A percentile compares a stretch with the other conserved stretches of the same genome.
Conservation (phyloP, 1,140 invertebrate genomes). For the Antheraea pernyi region DNA sequence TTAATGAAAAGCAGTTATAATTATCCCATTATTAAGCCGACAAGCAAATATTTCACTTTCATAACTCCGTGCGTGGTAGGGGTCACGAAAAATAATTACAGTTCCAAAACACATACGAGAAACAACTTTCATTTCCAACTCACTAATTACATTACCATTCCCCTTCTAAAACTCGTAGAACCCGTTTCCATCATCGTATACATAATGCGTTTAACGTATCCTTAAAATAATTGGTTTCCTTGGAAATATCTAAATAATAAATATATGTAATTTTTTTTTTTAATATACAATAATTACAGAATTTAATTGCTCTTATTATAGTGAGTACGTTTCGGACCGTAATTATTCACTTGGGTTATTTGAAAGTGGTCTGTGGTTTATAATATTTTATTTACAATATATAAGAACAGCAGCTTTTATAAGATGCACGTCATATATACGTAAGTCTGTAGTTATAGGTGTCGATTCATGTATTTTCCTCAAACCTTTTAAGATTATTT, state of each 20-base stretch:
- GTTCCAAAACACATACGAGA: constrained; percentile 22
- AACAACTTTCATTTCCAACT: constrained; percentile 28
- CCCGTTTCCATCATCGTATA: constrained; percentile 4
- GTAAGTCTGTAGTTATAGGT: too few species aligned
- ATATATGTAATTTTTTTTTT: not conserved
- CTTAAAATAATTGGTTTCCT: not conserved
- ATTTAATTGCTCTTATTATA: not conserved
- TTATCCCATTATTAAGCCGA: constrained; percentile 17
- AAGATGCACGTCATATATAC: too few species aligned
- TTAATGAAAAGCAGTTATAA: constrained; percentile 13
- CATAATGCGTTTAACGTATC: not conserved
- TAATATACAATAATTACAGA: not conserved
- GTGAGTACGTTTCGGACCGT: too few species aligned
- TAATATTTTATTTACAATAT: too few species aligned
- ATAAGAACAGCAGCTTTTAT: too few species aligned
- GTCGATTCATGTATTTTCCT: too few species aligned
- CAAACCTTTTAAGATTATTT: too few species aligned
- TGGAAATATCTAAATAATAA: not conserved
- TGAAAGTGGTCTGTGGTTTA: too few species aligned
- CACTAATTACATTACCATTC: constrained; percentile 29
- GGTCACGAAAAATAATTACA: constrained; percentile 30
- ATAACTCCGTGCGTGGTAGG: constrained; percentile 16
- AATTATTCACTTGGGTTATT: too few species aligned
- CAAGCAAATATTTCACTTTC: constrained; percentile 28
- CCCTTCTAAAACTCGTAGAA: constrained; percentile 15